These are phyloP conservation scores for Tetramorium bicarinatum DNA, from an alignment of 2,888 invertebrate species.

Conservation along the genomic window DNA sequence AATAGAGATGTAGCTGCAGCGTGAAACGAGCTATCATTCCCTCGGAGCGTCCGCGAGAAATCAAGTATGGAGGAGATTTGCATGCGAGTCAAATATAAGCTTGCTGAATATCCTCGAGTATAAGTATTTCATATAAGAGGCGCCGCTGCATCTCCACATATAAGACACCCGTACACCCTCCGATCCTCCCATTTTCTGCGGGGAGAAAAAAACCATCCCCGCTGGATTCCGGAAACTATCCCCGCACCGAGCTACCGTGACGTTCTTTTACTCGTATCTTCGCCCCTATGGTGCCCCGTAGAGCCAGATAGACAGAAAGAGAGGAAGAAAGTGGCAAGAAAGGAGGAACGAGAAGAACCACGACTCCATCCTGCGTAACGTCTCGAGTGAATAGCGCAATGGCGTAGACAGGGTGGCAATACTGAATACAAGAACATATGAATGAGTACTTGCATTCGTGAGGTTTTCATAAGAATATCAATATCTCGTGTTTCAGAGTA, in stretches of 20 bases:
- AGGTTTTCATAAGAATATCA: conserved; percentile 72
- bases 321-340: conserved; percentile 3
- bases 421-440: conserved; percentile 66
- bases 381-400: conserved; percentile 75
- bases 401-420: conserved; percentile 67
- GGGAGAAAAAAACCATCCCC: conserved; percentile 67
- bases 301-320: conserved; percentile 65
- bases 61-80: conserved; percentile 85
- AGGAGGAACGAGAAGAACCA: conserved; percentile 59
- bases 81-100: conserved; percentile 84
- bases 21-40: conserved; percentile 74
- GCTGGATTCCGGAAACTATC: conserved; percentile 73
- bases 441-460: conserved; percentile 64
- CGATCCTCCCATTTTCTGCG: conserved; percentile 70
- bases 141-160: conserved; percentile 74
- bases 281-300: conserved; percentile 61
- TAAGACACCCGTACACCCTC: conserved; percentile 73
- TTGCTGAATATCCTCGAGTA: conserved; percentile 82
- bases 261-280: conserved; percentile 59
- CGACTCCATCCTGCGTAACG: conserved; percentile 75
- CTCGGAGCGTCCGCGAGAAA: conserved; percentile 80
- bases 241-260: conserved; percentile 41
- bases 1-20: conserved; percentile 67
- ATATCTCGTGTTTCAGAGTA: conserved; percentile 53
- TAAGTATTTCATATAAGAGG: conserved; percentile 82